Conservation (phyloP, 2,888 invertebrate genomes). For the Sesamia inferens region DNA sequence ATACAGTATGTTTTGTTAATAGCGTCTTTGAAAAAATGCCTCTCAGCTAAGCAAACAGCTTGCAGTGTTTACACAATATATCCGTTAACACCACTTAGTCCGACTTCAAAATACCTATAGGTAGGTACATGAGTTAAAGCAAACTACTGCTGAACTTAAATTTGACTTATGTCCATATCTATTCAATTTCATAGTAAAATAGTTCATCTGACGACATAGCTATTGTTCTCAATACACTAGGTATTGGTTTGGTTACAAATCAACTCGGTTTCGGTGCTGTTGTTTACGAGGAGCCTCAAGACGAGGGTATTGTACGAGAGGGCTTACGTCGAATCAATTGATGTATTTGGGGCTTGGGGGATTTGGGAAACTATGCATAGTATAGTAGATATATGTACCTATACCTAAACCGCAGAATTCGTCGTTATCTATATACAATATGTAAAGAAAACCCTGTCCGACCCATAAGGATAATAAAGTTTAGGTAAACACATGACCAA, state of each 20-base stretch:
- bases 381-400: background rate
- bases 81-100: background rate
- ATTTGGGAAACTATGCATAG: slow-evolving; percentile 7
- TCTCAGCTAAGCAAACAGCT: background rate
- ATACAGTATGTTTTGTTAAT: too few relatives aligned
- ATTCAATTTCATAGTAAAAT: slow-evolving; percentile 8
- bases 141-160: background rate
- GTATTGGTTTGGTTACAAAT: background rate
- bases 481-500: too few relatives aligned
- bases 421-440: too few relatives aligned
- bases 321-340: background rate
- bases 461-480: too few relatives aligned
- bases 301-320: slow-evolving; percentile 3
- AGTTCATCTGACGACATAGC: background rate
- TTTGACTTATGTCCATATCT: too few relatives aligned
- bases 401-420: slow-evolving; percentile 1
- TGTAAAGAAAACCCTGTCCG: too few relatives aligned
- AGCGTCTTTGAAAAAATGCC: too few relatives aligned
- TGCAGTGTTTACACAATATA: too few relatives aligned
- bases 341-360: background rate
- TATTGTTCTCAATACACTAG: slow-evolving; percentile 1
- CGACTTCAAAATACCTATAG: background rate
- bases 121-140: background rate
- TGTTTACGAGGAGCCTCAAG: background rate
- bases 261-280: background rate